Conservation (phyloP, 2,888 invertebrate species). For the Stenotaenia linearis region DNA sequence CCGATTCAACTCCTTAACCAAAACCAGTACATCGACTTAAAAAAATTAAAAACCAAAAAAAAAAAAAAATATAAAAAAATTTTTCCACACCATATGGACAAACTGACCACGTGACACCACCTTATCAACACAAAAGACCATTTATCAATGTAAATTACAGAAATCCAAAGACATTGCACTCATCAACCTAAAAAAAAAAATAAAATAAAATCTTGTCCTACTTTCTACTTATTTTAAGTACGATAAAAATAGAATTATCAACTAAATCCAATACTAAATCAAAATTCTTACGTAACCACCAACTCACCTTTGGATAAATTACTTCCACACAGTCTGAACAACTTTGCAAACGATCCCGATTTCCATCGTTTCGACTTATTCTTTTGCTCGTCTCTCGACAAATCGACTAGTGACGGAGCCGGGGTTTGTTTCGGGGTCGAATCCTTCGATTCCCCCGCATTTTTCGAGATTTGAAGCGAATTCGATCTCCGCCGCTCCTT, state of each 20-base stretch:
- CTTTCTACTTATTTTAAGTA: too few relatives aligned
- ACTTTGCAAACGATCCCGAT: constrained; percentile 9
- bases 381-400: background rate
- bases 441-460: background rate
- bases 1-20: background rate
- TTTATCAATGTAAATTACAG: too few relatives aligned
- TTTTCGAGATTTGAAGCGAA: background rate
- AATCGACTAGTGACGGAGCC: background rate
- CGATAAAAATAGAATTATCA: too few relatives aligned
- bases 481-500: background rate
- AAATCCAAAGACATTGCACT: too few relatives aligned
- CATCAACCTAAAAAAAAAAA: too few relatives aligned
- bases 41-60: background rate
- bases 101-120: too few relatives aligned
- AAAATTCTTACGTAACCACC: background rate
- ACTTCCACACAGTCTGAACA: constrained; percentile 31
- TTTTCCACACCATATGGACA: too few relatives aligned
- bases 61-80: too few relatives aligned
- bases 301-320: constrained; percentile 29
- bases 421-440: background rate
- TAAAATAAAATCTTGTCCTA: too few relatives aligned
- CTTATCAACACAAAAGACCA: too few relatives aligned
- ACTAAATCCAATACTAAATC: too few relatives aligned
- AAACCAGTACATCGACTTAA: too few relatives aligned
- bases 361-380: constrained; percentile 27